Conservation (phyloP, 2,113 vertebrate species). For the Redunca redunca region DNA sequence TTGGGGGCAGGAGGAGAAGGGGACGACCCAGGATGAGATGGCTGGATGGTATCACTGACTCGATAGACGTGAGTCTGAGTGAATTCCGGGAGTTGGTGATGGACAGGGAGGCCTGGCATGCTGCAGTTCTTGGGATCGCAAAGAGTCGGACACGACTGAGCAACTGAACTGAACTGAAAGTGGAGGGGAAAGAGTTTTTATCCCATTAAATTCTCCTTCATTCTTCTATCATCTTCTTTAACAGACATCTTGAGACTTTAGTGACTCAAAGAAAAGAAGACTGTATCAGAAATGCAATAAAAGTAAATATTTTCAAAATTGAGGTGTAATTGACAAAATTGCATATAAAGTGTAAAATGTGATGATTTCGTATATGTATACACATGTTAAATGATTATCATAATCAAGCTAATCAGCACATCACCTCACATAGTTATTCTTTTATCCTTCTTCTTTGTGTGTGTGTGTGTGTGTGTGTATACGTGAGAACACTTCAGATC, state of each 20-base stretch:
- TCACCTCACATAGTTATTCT: not conserved
- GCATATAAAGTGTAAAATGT: not conserved
- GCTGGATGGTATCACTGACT: no score
- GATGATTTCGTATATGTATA: not conserved
- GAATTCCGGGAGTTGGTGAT: no score
- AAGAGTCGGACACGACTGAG: no score
- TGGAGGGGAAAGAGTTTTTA: not conserved
- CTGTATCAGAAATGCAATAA: not conserved
- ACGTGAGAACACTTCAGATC: not conserved
- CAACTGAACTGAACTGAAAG: not conserved
- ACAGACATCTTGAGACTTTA: not conserved
- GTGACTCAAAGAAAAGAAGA: not conserved
- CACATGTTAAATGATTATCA: not conserved
- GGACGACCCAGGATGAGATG: no score
- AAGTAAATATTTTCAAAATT: not conserved
- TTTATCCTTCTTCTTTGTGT: not conserved
- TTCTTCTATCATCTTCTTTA: not conserved
- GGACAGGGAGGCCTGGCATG: no score
- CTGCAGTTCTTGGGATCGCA: accelerated
- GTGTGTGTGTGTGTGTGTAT: not conserved
- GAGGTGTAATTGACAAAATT: not conserved
- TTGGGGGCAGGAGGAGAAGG: no score
- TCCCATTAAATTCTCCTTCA: not conserved
- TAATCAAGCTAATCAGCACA: not conserved
- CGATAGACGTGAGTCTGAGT: accelerated